Evolutionary conservation across 23 tunicate species (phyloP), one percentile per base, ranked within the genome.

Genomic region (Styela clava): DNA sequence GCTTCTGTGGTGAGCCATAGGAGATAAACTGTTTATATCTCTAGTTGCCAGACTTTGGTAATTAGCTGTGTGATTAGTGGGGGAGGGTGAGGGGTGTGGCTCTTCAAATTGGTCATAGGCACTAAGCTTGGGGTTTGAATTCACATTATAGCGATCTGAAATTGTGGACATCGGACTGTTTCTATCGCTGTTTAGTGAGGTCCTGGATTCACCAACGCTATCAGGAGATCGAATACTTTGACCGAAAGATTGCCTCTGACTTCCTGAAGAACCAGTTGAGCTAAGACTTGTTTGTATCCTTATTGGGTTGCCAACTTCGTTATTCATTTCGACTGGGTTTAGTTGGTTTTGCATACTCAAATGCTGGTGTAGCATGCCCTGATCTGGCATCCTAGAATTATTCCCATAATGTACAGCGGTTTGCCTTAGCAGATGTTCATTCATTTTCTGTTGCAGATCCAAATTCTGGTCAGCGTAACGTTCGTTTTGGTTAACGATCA

Each of bases 101-200:
- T 71, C 77, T 35, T 71, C 77, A 34, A 71, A 71, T 30, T 71
- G 77, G 29, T 71, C 83, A 79, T 30, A 79, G 19, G 30, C 61
- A 28, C 52, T 78, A 21, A 64, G 27, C 1, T 78, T 64, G 20
- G 73, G 74, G 52, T 64, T 64, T 24, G 65, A 28, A 1, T 28
- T 33, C 44, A 24, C 31, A 63, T 20, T n/a, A 2, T 33, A 23
- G 9, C 63, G 65, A 25, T 67, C 74, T 0, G 84, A 79, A 26
- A 67, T 35, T 21, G 65, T 64, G 24, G 86, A 69, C 34, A 85
- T 36, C 19, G 97, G 97, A 31, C 84, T 85, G 71, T 85, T 83
- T n/a, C 90, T 61, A 28, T 91, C 89, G 67, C 89, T 85, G 0
- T 86, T 85, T 1, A 85, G 79, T 2, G 97, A 85, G 20, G 89